Percentiles rank a stretch among this genome's conserved stretches.
Conservation (phyloP, 1,140 invertebrate species). For the Bombus waltoni region DNA sequence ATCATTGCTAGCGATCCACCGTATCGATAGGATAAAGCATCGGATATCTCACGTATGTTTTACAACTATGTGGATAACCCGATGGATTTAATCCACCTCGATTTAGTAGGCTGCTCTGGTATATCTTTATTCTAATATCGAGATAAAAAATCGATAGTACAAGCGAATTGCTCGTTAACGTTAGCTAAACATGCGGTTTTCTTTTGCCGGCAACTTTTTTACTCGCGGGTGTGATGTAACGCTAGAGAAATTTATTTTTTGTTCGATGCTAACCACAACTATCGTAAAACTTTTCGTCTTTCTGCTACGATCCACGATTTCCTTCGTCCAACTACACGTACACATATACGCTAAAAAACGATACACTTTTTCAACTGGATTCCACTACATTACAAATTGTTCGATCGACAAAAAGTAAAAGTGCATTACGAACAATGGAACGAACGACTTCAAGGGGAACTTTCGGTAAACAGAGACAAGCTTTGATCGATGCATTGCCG, state of each 20-base stretch:
- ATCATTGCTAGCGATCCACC: not conserved
- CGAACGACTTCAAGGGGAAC: not conserved
- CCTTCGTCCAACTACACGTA: too few relatives aligned
- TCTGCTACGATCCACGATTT: too few relatives aligned
- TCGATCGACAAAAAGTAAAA: not conserved
- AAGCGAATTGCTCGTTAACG: not conserved
- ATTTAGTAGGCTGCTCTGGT: not conserved
- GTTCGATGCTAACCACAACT: not conserved
- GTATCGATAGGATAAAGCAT: constrained; percentile 8
- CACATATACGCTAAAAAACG: too few relatives aligned
- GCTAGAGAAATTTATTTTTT: not conserved
- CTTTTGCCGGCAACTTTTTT: not conserved
- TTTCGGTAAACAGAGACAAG: not conserved
- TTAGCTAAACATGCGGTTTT: not conserved
- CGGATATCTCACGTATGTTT: not conserved
- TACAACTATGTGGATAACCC: not conserved
- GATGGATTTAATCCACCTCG: not conserved
- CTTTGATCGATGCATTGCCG: constrained; percentile 9
- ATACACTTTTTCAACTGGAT: not conserved
- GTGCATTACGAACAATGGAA: not conserved
- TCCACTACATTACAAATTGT: not conserved
- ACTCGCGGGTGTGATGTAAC: not conserved
- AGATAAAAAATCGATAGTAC: not conserved
- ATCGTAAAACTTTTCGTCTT: too few relatives aligned
- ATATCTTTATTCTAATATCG: not conserved